A percentile compares a stretch with the other conserved stretches of the same genome.
Conservation (phyloP, 2,797 vertebrate species). For the Poecilia gillii region DNA sequence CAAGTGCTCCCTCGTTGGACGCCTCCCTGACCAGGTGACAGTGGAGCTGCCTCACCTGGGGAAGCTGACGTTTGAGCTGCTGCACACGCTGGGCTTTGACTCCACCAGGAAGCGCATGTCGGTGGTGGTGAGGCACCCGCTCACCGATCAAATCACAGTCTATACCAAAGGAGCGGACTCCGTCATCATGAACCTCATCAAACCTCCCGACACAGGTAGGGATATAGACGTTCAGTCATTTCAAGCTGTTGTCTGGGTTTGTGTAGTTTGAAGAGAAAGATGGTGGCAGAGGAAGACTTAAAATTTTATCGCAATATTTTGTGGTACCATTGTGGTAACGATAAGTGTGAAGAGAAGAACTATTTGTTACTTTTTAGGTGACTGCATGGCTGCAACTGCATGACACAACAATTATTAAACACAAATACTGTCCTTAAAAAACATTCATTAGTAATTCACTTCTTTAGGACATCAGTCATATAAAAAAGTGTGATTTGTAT, state of each 20-base stretch:
- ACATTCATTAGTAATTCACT: no score
- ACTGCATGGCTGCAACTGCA: no score
- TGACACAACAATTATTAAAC: no score
- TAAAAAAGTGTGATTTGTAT: no score
- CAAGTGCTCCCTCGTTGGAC: constrained; percentile 89
- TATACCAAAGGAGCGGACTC: constrained; percentile 99
- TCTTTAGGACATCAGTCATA: no score
- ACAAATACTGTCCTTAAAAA: no score
- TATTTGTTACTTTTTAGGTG: no score
- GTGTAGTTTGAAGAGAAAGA: background rate
- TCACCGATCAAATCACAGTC: constrained; percentile 93
- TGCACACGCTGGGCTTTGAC: constrained; percentile 96
- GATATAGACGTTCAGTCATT: background rate
- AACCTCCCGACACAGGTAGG: constrained; percentile 87
- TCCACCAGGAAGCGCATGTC: constrained; percentile 96
- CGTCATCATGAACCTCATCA: constrained; percentile 93
- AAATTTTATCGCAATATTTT: no score
- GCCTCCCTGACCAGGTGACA: constrained; percentile 92
- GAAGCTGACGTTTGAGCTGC: constrained; percentile 91
- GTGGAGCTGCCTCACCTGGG: constrained; percentile 95
- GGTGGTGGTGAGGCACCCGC: constrained; percentile 92
- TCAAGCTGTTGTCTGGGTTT: background rate
- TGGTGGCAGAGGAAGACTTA: no score
- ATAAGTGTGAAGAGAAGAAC: no score
- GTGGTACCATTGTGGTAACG: no score